Percentiles rank a stretch among this genome's conserved stretches.
phyloP scores from a whole-genome alignment of 2,797 vertebrate genomes.

The Gallinago nigripennis region DNA sequence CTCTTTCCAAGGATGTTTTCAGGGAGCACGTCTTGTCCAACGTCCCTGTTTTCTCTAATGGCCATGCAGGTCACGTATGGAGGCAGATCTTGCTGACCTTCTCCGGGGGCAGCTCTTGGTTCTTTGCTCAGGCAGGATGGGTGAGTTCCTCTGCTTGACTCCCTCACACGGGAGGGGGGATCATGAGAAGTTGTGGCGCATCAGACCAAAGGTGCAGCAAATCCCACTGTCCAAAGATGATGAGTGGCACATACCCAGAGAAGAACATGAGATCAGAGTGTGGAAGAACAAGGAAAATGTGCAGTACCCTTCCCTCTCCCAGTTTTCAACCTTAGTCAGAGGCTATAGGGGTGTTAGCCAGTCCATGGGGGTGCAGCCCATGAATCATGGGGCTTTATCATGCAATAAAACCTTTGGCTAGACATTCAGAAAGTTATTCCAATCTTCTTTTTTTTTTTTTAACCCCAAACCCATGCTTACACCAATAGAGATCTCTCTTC shows the following conservation, averaged over 20 bases:
- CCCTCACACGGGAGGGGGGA: neutral
- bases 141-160: neutral
- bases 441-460: neutral
- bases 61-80: fast-evolving
- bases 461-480: neutral
- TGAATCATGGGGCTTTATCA: neutral
- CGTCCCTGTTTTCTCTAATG: neutral
- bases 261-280: neutral
- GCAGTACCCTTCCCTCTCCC: neutral
- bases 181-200: neutral
- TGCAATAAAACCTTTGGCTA: neutral
- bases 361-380: neutral
- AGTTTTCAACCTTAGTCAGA: neutral
- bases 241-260: neutral
- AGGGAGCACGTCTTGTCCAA: neutral
- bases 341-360: neutral
- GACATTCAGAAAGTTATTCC: neutral
- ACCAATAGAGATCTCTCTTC: neutral
- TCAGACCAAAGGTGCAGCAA: neutral
- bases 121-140: neutral
- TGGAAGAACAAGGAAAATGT: neutral
- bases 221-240: neutral
- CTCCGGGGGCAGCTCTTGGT: fast-evolving
- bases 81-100: neutral
- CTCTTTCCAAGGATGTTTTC: neutral